Base-by-base conservation (phyloP, 1,140 invertebrate genomes). In the Anagrus nilaparvatae region DNA sequence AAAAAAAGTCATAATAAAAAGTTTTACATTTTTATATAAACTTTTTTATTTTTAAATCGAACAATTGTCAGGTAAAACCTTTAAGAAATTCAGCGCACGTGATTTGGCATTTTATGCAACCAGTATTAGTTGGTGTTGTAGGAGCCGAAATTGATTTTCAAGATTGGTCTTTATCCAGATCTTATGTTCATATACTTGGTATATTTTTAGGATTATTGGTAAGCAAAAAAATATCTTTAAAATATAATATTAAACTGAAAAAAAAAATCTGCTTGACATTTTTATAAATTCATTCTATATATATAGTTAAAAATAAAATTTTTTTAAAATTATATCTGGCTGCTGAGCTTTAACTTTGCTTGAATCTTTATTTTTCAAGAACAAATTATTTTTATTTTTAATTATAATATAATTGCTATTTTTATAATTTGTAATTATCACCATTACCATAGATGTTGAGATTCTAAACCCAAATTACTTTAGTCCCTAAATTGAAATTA, bases 101-200 rank as follows among this genome's bases (percentile, higher is more conserved):
- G 5, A 45, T 65, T 14, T 66, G 65, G 65, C 52, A 63, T 23
- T 49, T 65, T 1, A 54, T 59, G 46, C 65, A 67, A 34, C 65
- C 65, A 16, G 40, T 65, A 29, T 44, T 65, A 16, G 52, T 58
- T 5, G 63, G 62, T 7, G 50, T 65, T 9, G 62, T 66, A 12
- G 62, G 61, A 2, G 61, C 59, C 4, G 60, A 66, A 37, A 60
- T 65, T 20, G 54, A 64, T 34, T 48, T 66, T 16, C 19, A 34
- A 9, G 16, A 59, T 20, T 66, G 60, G 60, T 32, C 49, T 21
- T 4, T 33, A 18, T 23, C 37, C 5, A 58, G 53, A 56, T 57
- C 58, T n/a, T 46, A 48, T 8, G 41, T 65, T 19, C 54, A 67
- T 16, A 1, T 50, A 1, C 0, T 28, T 6, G 60, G 57, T 35